Percentiles rank a stretch among this genome's conserved stretches.
Evolutionary conservation across 1,140 invertebrate species (phyloP).

Genomic region (Drosophila melanica): DNA sequence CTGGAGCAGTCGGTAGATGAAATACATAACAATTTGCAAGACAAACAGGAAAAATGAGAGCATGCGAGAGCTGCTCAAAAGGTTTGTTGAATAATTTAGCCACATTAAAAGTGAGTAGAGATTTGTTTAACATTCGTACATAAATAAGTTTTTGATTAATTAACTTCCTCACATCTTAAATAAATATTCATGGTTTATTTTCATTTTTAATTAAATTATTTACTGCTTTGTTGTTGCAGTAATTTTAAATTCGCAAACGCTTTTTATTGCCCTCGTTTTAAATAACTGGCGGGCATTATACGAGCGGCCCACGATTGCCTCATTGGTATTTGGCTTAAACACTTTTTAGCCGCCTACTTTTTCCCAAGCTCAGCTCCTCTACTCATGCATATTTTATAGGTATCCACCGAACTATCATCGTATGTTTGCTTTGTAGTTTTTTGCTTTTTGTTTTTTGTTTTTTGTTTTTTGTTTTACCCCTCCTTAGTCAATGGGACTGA

Average conservation of each 20-base stretch:
- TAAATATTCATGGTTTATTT: too few species aligned
- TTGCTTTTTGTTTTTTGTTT: conserved; percentile 16
- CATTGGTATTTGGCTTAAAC: conserved; percentile 57
- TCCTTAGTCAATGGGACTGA: conserved; percentile 40
- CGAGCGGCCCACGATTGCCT: conserved; percentile 52
- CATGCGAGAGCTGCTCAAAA: conserved; percentile 21
- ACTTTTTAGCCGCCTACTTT: conserved; percentile 41
- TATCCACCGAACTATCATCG: conserved; percentile 63
- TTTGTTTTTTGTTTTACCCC: conserved; percentile 22
- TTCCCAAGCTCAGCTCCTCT: conserved; percentile 39
- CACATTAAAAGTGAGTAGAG: too few species aligned
- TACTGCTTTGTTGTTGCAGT: too few species aligned
- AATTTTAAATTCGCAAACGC: conserved; percentile 2
- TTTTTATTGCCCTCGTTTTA: conserved; percentile 27
- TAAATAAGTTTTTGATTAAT: too few species aligned
- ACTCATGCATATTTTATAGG: conserved; percentile 71
- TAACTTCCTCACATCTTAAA: too few species aligned
- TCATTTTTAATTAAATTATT: too few species aligned
- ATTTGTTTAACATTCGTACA: too few species aligned
- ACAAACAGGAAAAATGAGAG: conserved; percentile 16
- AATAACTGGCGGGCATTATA: conserved; percentile 1
- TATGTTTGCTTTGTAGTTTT: conserved; percentile 44
- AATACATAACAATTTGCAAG: conserved; percentile 28
- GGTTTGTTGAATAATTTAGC: conserved; percentile 17
- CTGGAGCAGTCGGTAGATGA: conserved; percentile 25